Base-by-base conservation (phyloP, 2,113 vertebrate genomes). In the Neotragus moschatus region DNA sequence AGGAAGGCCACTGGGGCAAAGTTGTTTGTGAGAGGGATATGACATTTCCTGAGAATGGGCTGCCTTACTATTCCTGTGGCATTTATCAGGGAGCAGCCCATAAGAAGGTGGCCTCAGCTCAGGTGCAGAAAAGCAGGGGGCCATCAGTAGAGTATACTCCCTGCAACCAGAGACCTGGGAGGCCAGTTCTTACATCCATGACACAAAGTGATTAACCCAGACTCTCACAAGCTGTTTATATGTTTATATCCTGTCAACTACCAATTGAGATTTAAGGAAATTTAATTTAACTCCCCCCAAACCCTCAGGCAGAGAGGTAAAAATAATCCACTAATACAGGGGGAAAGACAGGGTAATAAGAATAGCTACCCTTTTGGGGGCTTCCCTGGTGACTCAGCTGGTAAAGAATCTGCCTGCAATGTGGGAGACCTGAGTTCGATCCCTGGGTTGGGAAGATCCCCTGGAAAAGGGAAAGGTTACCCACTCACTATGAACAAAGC, bases 131-230 rank as follows among this genome's bases (percentile, higher is more conserved):
- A 73, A 45, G 63, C 1, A 6, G 8, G 33, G 9, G 23, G 28
- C 36, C 43, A 21, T 21, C 0, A 0, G 19, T 2, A 6, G 3
- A 21, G 23, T 11, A 11, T 7, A 15, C 16, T 28, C 25, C 36
- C 30, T n/a, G 33, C 49, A 49, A 4, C 36, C 53, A 70, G 70
- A 58, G 75, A 73, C 60, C 28, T 3, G 43, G n/a, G 15, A 47
- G n/a, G 15, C 14, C n/a, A 36, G 0, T 2, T 84, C 81, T 60
- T 43, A 49, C 9, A 13, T 7, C 73, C 10, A 19, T 77, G n/a
- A 9, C 21, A 25, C 2, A 47, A 70, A 84, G 19, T 79, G 63
- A 28, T 56, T 13, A 75, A 56, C 15, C 6, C 47, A 36, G 19
- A 45, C 36, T 47, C 51, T 63, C 51, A 28, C 2, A 61, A 21